Percentiles rank a stretch among this genome's conserved stretches.
Conservation (phyloP, 1,140 invertebrate genomes). For the Gerris buenoi region DNA sequence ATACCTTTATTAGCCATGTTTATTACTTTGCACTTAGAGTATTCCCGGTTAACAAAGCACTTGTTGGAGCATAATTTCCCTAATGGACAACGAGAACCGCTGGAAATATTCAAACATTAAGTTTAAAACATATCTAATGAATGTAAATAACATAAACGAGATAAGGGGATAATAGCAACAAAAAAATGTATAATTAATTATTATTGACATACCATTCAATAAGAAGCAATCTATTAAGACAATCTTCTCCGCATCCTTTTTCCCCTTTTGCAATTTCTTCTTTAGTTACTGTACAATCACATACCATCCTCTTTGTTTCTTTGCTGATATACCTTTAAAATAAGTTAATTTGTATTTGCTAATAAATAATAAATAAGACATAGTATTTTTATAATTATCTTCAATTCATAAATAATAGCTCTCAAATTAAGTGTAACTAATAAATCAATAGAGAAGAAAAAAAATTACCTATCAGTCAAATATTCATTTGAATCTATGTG, state of each 20-base stretch:
- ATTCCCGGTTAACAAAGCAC: constrained; percentile 76
- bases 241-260: constrained; percentile 84
- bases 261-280: constrained; percentile 73
- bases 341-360: constrained; percentile 19
- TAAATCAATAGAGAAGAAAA: background rate
- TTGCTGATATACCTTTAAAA: constrained; percentile 52
- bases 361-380: no score
- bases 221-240: constrained; percentile 89
- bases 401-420: no score
- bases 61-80: constrained; percentile 83
- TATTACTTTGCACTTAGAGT: constrained; percentile 73
- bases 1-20: constrained; percentile 87
- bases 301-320: constrained; percentile 83
- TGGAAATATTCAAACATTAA: no score
- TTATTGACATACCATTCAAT: constrained; percentile 93
- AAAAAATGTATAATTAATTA: no score
- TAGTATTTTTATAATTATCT: no score
- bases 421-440: no score
- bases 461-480: constrained; percentile 46
- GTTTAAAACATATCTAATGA: no score
- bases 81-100: constrained; percentile 74
- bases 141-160: no score
- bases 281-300: constrained; percentile 82
- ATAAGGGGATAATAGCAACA: no score
- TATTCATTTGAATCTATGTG: constrained; percentile 72